Conservation (phyloP, 2,797 vertebrate genomes). For the Manis crassicaudata region DNA sequence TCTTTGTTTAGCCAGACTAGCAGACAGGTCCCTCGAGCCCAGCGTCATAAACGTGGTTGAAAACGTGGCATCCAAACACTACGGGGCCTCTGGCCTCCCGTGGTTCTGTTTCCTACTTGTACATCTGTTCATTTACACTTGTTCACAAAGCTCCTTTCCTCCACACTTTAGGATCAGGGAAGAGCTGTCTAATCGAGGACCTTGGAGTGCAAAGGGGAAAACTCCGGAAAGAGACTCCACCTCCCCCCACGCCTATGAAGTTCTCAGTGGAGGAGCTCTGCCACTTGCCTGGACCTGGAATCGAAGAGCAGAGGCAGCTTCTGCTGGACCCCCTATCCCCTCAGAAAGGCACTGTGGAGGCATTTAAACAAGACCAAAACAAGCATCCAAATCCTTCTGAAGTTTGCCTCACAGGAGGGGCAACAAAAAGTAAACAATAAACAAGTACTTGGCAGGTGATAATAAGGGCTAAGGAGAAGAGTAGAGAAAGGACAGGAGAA, state of each 20-base stretch:
- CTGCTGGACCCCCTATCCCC: neutral
- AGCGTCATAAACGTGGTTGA: constrained; percentile 11
- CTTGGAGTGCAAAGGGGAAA: neutral
- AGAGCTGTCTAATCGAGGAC: neutral
- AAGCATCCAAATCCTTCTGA: neutral
- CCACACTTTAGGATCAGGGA: neutral
- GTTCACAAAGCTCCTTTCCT: neutral
- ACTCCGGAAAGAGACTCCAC: neutral
- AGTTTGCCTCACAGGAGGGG: no score
- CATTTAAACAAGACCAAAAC: neutral
- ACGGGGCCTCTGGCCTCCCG: neutral
- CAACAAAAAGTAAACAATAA: neutral
- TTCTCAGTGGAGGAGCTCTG: neutral
- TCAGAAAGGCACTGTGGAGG: neutral
- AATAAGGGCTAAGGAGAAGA: neutral
- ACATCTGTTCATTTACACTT: neutral
- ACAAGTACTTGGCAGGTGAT: neutral
- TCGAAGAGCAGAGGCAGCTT: neutral
- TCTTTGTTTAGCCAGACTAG: neutral
- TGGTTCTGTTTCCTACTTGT: neutral
- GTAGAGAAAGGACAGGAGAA: neutral
- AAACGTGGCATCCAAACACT: neutral
- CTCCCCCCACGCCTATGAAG: accelerated
- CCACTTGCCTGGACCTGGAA: neutral
- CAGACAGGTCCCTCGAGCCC: neutral